Evolutionary conservation across 1,140 invertebrate species (phyloP), one percentile per base, ranked within the genome.

Genomic region (Battus philenor): DNA sequence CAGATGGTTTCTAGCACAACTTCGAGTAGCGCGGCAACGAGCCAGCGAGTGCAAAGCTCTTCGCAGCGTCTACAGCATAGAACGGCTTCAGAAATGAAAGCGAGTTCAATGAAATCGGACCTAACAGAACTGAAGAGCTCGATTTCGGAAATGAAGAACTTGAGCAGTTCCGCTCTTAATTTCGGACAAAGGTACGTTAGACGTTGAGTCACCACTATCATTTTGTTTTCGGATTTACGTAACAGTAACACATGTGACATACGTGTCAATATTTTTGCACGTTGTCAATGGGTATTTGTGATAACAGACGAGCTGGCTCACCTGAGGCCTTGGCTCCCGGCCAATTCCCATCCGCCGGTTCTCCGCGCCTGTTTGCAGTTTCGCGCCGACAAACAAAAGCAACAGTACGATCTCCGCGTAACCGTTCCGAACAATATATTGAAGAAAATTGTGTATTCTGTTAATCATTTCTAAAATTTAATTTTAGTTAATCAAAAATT

Each of bases 81-180:
- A 54, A 71, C 86, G 31, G 80, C 88, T n/a, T 88, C 88, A 46
- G 90, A 91, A 78, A 87, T 90, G 79, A 91, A 91, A 70, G 89
- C 90, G 38, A 90, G 89, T 44, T 91, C 90, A 9, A 88, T 93
- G 67, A 92, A 93, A 78, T 91, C 90, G n/a, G 91, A 93, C 77
- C 87, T 93, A 29, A 89, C 88, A 48, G 92, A 93, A 54, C 87
- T 94, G 29, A 91, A 93, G 75, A 91, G 90, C 64, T 91, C 91
- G 59, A 92, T 94, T 76, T 92, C 91, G 13, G 92, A 93, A 86
- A 93, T 94, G 89, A 93, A 92, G 68, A 81, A 88, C 54, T 59
- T 88, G 26, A 89, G 87, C 61, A 88, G 80, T 27, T 80, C 85
- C 46, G 77, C 87, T 50, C 64, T 88, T 48, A 86, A 85, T 63